Percentiles rank a stretch among this genome's conserved stretches.
phyloP scores from a whole-genome alignment of 2,797 vertebrate genomes.

The Champsocephalus esox region DNA sequence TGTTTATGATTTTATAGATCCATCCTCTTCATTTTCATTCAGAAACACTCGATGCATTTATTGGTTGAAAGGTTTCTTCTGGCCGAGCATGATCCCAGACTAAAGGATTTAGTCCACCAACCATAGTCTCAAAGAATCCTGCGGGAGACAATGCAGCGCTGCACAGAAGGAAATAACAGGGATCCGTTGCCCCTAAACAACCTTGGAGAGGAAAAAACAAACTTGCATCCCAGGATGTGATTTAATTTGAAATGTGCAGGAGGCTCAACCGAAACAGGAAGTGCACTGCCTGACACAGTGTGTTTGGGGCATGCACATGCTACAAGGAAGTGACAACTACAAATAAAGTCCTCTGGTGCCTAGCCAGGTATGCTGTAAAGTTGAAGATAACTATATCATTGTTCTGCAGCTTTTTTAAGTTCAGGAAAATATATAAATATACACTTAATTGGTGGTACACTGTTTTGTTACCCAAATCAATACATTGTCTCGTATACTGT shows the following conservation, averaged over 20 bases:
- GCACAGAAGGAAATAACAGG: neutral
- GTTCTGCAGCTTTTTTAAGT: neutral
- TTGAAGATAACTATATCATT: neutral
- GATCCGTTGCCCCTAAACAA: conserved; percentile 8
- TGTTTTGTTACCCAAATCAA: no score
- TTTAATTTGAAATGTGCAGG: conserved; percentile 38
- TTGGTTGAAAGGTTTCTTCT: no score
- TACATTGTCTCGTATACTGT: neutral
- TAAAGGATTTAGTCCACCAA: no score
- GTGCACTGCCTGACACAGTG: conserved; percentile 16
- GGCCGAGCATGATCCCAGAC: no score
- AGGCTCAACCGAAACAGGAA: conserved; percentile 53
- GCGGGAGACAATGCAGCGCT: no score
- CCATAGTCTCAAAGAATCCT: no score
- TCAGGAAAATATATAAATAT: no score
- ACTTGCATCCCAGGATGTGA: conserved; percentile 46
- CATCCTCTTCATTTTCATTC: no score
- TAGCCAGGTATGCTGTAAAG: neutral
- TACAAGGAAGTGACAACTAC: neutral
- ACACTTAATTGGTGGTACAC: no score
- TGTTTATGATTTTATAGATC: no score
- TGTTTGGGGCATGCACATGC: conserved; percentile 1
- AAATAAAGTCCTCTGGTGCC: neutral
- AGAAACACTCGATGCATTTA: no score
- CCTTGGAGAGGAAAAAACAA: conserved; percentile 37